phyloP scores from a whole-genome alignment of 2,797 vertebrate genomes.

The Coregonus ussuriensis region DNA sequence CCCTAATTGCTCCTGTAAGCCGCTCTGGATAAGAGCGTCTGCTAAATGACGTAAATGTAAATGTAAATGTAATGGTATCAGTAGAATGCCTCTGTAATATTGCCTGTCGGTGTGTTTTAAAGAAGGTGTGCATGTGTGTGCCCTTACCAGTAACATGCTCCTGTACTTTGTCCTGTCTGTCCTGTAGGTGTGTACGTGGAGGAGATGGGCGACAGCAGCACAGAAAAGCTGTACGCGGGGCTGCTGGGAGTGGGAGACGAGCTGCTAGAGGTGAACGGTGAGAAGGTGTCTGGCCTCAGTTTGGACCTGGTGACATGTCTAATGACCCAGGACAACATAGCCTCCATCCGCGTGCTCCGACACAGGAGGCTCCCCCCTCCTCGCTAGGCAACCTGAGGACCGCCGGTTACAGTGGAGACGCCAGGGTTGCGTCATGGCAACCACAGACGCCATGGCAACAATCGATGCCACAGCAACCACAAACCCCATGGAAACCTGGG shows the following conservation, averaged over 20 bases:
- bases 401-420: neutral
- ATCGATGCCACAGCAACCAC: neutral
- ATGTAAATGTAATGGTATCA: neutral
- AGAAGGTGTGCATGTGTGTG: neutral
- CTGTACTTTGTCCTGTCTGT: neutral
- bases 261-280: constrained; percentile 86
- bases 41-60: no score
- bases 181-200: constrained; percentile 85
- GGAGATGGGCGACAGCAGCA: constrained; percentile 79
- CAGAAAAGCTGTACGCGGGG: constrained; percentile 84
- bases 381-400: constrained; percentile 54
- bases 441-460: neutral
- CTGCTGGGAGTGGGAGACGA: constrained; percentile 86
- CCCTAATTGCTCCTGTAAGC: no score
- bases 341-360: constrained; percentile 79
- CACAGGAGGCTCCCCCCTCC: constrained; percentile 58
- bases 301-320: constrained; percentile 74
- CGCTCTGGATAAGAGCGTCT: no score
- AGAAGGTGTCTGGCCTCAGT: constrained; percentile 80
- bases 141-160: neutral
- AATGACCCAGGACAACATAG: constrained; percentile 64
- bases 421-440: neutral
- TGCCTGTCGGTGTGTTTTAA: no score
- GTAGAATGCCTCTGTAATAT: neutral
- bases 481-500: neutral